Conservation (phyloP, 2,888 invertebrate genomes). For the Acleris emargana region DNA sequence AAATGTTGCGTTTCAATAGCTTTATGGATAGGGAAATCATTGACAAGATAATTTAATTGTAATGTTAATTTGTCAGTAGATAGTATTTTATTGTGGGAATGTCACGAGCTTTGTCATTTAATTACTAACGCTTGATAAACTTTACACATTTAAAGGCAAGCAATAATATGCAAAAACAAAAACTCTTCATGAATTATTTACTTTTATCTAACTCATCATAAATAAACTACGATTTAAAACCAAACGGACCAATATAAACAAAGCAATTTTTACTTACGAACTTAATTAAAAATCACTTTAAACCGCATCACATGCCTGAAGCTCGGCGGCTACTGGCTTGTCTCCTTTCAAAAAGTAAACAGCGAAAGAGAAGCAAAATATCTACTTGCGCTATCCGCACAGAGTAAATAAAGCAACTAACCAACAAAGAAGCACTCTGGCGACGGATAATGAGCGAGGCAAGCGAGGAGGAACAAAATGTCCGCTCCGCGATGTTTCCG, state of each 20-base stretch:
- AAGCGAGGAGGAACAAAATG: constrained; percentile 77
- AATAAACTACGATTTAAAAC: neutral
- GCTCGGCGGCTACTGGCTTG: constrained; percentile 23
- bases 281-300: constrained; percentile 21
- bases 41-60: constrained; percentile 35
- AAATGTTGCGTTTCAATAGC: constrained; percentile 27
- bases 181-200: too few species aligned
- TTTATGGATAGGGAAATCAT: constrained; percentile 32
- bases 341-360: too few species aligned
- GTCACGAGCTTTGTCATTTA: neutral
- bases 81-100: constrained; percentile 35
- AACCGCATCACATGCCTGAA: constrained; percentile 28
- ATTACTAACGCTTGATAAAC: constrained; percentile 5
- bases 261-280: constrained; percentile 2
- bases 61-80: constrained; percentile 29
- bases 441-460: constrained; percentile 78
- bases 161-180: too few species aligned
- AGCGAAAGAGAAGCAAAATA: too few species aligned
- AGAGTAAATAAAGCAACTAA: constrained; percentile 78
- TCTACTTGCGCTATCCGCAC: too few species aligned
- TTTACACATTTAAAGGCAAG: neutral
- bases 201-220: too few species aligned
- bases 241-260: neutral
- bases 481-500: constrained; percentile 76
- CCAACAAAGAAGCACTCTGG: constrained; percentile 71